These are phyloP conservation scores for Catonia carolina DNA, from an alignment of 2,888 invertebrate genomes.

Conservation along the genomic window DNA sequence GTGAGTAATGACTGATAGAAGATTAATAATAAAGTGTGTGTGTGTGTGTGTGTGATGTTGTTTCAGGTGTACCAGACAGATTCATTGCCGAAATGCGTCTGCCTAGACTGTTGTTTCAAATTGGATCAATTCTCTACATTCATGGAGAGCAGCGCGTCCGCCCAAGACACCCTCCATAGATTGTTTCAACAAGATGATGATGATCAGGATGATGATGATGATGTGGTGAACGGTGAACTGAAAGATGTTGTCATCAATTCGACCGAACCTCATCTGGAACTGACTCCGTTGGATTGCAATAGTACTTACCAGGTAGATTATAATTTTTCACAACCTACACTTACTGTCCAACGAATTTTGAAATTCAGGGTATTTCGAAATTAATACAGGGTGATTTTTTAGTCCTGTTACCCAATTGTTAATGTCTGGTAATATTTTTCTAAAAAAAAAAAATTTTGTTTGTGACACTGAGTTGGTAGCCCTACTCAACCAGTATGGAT, in stretches of 20 bases:
- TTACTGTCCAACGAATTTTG: too few species aligned
- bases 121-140: slow-evolving; percentile 43
- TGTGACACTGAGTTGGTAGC: too few species aligned
- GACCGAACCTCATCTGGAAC: neutral
- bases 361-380: too few species aligned
- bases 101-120: slow-evolving; percentile 42
- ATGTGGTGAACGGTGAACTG: neutral
- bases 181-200: slow-evolving; percentile 38
- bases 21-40: too few species aligned
- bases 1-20: too few species aligned
- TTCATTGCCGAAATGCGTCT: slow-evolving; percentile 42
- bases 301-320: neutral
- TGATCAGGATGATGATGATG: slow-evolving; percentile 29
- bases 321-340: too few species aligned
- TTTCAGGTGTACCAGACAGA: slow-evolving; percentile 41
- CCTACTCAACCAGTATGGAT: too few species aligned
- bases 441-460: too few species aligned
- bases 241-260: slow-evolving; percentile 8
- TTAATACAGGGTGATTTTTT: too few species aligned
- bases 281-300: neutral
- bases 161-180: slow-evolving; percentile 41
- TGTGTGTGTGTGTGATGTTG: too few species aligned
- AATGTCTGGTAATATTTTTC: too few species aligned
- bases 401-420: too few species aligned
- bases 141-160: slow-evolving; percentile 42